Base-by-base conservation (phyloP, 2,797 vertebrate species). In the Onychomys leucogaster region DNA sequence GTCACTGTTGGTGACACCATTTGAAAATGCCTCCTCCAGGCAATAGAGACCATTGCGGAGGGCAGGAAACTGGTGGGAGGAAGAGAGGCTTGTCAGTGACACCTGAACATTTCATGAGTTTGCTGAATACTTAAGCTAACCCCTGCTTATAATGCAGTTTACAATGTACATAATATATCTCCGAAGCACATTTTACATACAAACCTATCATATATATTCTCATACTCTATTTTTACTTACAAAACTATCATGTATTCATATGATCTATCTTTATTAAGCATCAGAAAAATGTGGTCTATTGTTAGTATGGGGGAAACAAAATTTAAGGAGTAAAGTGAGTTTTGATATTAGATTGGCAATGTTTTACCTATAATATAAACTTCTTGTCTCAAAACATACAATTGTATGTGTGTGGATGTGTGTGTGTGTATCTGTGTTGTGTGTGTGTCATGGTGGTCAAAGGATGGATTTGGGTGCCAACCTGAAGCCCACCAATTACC, bases 1-100 rank as follows among this genome's bases (percentile, higher is more conserved):
- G 80, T 99, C 99, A 81, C 95, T 97, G 96, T 98, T 98, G 65
- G 96, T 97, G 80, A 99, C 96, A 82, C 97, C 55, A 29, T 96
- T 80, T 89, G 21, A 10, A 27, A 93, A 32, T 34, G 97, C 97
- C 1, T 90, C 94, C 34, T 92, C 98, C 41, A 99, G 98, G 80
- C 98, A 99, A 0, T 96, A 97, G 46, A 99, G 75, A 14, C 98
- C 98, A 57, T 94, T 98, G 1, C 52, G 91, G 81, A 99, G 59
- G 52, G 94, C 87, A 41, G 96, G 94, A 92, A 98, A 96, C 99
- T 99, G 87, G 37, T 41, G 32, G 78, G 43, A 3, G 11, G 32
- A 92, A 34, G 67, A 88, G 1, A 73, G 43, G 88, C 76, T 85
- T 59, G 71, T 90, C 75, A 91, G 80, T 75, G 37, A 83, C 57